phyloP scores from a whole-genome alignment of 2,888 invertebrate genomes.

The Drosophila crucigera region DNA sequence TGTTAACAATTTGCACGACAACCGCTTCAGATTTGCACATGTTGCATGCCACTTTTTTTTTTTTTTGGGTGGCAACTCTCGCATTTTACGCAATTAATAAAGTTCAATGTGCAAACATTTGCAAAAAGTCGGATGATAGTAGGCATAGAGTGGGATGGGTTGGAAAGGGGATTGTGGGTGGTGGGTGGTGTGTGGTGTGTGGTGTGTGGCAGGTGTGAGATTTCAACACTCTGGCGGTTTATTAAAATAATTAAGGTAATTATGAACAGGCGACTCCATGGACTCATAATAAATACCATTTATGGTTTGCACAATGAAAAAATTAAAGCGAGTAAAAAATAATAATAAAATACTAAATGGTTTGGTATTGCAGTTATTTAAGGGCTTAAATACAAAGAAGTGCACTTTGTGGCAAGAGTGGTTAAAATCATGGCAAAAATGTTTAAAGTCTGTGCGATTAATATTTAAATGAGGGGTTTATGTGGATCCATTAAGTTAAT shows the following conservation, averaged over 20 bases:
- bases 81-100: slow-evolving; percentile 71
- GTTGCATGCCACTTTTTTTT: background rate
- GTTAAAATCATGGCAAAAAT: background rate
- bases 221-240: slow-evolving; percentile 62
- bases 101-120: slow-evolving; percentile 71
- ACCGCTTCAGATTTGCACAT: slow-evolving; percentile 51
- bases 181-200: background rate
- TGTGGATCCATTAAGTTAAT: background rate
- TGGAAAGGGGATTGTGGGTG: background rate
- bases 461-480: background rate
- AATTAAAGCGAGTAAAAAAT: background rate
- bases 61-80: slow-evolving; percentile 12
- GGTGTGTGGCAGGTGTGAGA: slow-evolving; percentile 1
- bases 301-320: slow-evolving; percentile 42
- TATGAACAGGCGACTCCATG: slow-evolving; percentile 52
- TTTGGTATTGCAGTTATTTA: slow-evolving; percentile 14
- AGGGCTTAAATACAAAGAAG: slow-evolving; percentile 7
- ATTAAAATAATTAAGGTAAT: slow-evolving; percentile 82
- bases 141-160: background rate
- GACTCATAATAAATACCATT: slow-evolving; percentile 66
- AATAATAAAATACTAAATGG: slow-evolving; percentile 17
- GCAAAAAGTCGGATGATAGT: slow-evolving; percentile 25
- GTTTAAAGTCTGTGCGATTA: background rate
- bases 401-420: background rate
- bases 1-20: slow-evolving; percentile 74